Base-by-base conservation (phyloP, 1,140 invertebrate species). In the Ceratosolen fusciceps region DNA sequence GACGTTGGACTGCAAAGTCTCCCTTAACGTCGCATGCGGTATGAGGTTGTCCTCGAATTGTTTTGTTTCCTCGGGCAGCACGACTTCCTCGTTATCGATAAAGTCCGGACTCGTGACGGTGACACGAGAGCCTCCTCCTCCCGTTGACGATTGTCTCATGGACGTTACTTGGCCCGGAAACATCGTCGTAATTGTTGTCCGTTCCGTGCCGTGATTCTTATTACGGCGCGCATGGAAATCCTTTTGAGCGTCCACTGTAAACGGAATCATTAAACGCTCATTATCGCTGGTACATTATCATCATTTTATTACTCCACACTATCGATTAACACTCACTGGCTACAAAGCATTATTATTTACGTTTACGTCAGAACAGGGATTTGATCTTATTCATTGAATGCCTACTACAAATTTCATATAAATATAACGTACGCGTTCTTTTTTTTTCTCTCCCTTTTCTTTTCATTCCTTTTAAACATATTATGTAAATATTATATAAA, bases 241-340 rank as follows among this genome's bases (percentile, higher is more conserved):
- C 87, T 95, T 95, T 88, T 97, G 96, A 9, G 96, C 95, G 88
- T 97, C 96, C 82, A 96, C 96, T 97, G 89, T 52, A 54, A 62
- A 34, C 2, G 16, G 16, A 34, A 4, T 4, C 4, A 24, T 56
- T 56, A 47, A 47, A 9, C 43, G 16, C 43, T 47, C 7, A 16
- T 47, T n/a, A n/a, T n/a, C n/a, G n/a, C n/a, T n/a, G n/a, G n/a
- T n/a, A n/a, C n/a, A n/a, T n/a, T n/a, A n/a, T n/a, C n/a, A n/a
- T n/a, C n/a, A n/a, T n/a, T n/a, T n/a, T n/a, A n/a, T n/a, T n/a
- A n/a, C n/a, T n/a, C n/a, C n/a, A n/a, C n/a, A n/a, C n/a, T n/a
- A n/a, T n/a, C n/a, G n/a, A n/a, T n/a, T n/a, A n/a, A n/a, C n/a
- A n/a, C n/a, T n/a, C n/a, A n/a, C n/a, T n/a, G n/a, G n/a, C n/a